These are phyloP conservation scores for Chelmon rostratus DNA, from an alignment of 2,797 vertebrate genomes.

Conservation along the genomic window DNA sequence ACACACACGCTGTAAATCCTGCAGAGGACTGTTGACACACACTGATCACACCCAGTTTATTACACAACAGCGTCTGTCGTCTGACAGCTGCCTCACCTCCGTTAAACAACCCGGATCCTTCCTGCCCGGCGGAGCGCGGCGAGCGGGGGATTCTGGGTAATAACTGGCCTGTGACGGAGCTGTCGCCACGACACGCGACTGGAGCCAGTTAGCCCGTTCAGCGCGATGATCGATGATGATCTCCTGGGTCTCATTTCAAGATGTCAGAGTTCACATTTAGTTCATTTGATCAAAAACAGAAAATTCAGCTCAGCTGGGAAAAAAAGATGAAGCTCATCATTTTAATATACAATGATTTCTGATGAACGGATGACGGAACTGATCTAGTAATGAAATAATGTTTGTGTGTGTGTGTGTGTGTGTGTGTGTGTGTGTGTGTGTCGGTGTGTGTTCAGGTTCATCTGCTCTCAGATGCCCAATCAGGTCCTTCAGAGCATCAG, in stretches of 20 bases:
- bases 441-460: slow-evolving; percentile 87
- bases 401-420: slow-evolving; percentile 36
- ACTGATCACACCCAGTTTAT: not conserved
- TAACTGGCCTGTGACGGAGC: not conserved
- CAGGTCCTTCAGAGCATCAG: slow-evolving; percentile 92
- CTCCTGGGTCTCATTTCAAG: too few relatives aligned
- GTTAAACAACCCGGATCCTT: slow-evolving; percentile 7
- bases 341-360: not conserved
- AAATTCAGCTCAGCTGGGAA: too few relatives aligned
- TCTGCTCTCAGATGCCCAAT: slow-evolving; percentile 97
- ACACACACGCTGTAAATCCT: not conserved
- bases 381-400: too few relatives aligned
- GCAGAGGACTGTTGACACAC: not conserved
- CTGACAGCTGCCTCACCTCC: not conserved
- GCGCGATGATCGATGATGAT: not conserved
- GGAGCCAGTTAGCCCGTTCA: too few relatives aligned
- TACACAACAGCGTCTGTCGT: not conserved
- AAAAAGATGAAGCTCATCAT: not conserved
- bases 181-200: not conserved
- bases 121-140: slow-evolving; percentile 12
- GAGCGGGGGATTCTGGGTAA: not conserved
- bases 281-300: not conserved
- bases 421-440: slow-evolving; percentile 28
- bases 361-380: not conserved
- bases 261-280: not conserved